Conservation (phyloP, 2,888 invertebrate genomes). For the Agrochola lychnidis region DNA sequence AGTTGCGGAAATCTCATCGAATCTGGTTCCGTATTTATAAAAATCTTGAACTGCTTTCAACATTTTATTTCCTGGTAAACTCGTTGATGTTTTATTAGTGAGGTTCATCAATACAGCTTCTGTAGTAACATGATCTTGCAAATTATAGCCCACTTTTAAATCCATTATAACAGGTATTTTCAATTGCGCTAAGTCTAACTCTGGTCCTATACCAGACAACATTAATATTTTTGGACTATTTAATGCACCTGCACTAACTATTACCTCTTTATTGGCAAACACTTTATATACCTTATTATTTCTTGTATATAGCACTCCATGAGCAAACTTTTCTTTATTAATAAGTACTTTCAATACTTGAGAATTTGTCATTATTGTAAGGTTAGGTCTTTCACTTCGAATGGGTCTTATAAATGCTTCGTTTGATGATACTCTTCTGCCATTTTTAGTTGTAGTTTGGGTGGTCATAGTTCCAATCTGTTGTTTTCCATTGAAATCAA, state of each 20-base stretch:
- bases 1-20: conserved; percentile 88
- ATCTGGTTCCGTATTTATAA: conserved; percentile 73
- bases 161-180: conserved; percentile 90
- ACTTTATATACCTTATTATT: conserved; percentile 70
- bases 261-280: conserved; percentile 90
- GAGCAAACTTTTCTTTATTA: conserved; percentile 78
- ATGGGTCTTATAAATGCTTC: conserved; percentile 92
- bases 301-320: conserved; percentile 77
- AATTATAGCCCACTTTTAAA: conserved; percentile 93
- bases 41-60: conserved; percentile 81
- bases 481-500: conserved; percentile 90
- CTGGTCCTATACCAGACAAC: conserved; percentile 92
- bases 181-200: conserved; percentile 82
- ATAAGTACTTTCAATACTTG: conserved; percentile 91
- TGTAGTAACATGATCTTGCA: conserved; percentile 93
- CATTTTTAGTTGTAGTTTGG: conserved; percentile 91
- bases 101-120: conserved; percentile 89
- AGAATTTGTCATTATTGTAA: conserved; percentile 86
- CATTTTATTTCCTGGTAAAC: conserved; percentile 76
- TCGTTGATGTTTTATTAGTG: conserved; percentile 88
- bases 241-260: conserved; percentile 90
- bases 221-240: conserved; percentile 92
- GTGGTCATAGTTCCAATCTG: conserved; percentile 91
- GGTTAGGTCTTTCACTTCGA: conserved; percentile 86
- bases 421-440: conserved; percentile 91